These are phyloP conservation scores for Chelon auratus DNA, from an alignment of 2,797 vertebrate species.

Conservation along the genomic window DNA sequence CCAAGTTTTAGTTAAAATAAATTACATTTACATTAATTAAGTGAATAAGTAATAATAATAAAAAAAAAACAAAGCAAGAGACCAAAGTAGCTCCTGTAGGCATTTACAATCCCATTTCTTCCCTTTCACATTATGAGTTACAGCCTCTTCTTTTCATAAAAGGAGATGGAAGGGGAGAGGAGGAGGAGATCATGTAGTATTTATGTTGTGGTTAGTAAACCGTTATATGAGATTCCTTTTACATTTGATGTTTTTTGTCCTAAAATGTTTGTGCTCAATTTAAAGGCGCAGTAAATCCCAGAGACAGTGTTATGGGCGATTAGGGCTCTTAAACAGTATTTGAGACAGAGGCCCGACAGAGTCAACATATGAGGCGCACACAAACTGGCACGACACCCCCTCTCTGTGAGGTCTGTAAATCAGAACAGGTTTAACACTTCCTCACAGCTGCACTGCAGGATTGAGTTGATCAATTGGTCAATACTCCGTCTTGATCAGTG, in stretches of 20 bases:
- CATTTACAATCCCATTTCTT: not conserved
- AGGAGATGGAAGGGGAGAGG: not conserved
- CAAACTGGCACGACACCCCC: constrained; percentile 17
- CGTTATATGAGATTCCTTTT: constrained; percentile 47
- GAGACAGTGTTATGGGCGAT: constrained; percentile 52
- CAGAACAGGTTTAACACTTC: constrained; percentile 67
- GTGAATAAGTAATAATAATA: constrained; percentile 7
- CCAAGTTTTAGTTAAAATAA: not conserved
- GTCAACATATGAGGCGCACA: constrained; percentile 9
- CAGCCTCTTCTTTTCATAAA: constrained; percentile 1
- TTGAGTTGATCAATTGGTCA: constrained; percentile 73
- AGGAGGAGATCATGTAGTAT: constrained; percentile 22
- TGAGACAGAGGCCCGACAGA: constrained; percentile 24
- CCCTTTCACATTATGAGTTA: not conserved
- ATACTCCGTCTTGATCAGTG: constrained; percentile 67
- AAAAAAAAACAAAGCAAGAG: not conserved
- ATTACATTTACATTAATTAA: constrained; percentile 6
- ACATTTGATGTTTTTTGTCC: constrained; percentile 58
- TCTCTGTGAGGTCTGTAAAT: constrained; percentile 45
- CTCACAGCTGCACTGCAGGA: constrained; percentile 69
- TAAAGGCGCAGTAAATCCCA: constrained; percentile 61
- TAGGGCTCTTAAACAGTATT: constrained; percentile 43
- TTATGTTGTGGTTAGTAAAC: constrained; percentile 58
- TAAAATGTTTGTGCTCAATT: constrained; percentile 51
- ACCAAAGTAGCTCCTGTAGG: not conserved